Evolutionary conservation across 2,113 vertebrate genomes (phyloP), one percentile per base, ranked within the genome.

Genomic region (Narcine bancroftii): DNA sequence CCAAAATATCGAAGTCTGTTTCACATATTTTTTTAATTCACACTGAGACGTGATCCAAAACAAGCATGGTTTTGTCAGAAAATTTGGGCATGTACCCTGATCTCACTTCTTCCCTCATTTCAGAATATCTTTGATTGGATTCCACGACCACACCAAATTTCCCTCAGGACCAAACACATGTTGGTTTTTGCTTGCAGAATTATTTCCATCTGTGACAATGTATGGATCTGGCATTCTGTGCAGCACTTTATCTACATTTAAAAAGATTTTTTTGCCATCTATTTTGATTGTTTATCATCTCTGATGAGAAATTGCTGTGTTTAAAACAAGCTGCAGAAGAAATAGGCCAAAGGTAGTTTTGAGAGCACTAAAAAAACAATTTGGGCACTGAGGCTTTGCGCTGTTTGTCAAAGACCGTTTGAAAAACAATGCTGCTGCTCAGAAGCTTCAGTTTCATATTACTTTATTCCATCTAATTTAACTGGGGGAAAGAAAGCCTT

Each of bases 151-250:
- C 85, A 91, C 42, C 39, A 91, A 47, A 71, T 91, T 91, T 11
- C 63, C 65, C 39, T 47, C 15, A 42, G 60, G 63, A 91, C 9
- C 42, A 91, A n/a, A n/a, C 60, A 3, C 89, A 91, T 66, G 69
- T 91, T 39, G 33, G n/a, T 26, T 91, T 91, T 91, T 69, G 89
- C 89, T 69, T 42, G 39, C 89, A 91, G 89, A 91, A 69, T 69
- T 65, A 89, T 39, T 89, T 53, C 33, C 11, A 29, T 11, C 29
- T 33, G 6, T 50, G 56, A 29, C 81, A 50, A 2, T 39, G 42
- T 36, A 53, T 4, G 24, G 81, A 53, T 24, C 9, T 53, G 17
- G 53, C 21, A 36, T 56, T 42, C 11, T 15, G 7, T 60, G 33
- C 5, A 45, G 39, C 9, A 47, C 39, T 66, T 42, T 26, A 69